phyloP scores from a whole-genome alignment of 2,113 vertebrate species.

The Triplophysa tibetana region DNA sequence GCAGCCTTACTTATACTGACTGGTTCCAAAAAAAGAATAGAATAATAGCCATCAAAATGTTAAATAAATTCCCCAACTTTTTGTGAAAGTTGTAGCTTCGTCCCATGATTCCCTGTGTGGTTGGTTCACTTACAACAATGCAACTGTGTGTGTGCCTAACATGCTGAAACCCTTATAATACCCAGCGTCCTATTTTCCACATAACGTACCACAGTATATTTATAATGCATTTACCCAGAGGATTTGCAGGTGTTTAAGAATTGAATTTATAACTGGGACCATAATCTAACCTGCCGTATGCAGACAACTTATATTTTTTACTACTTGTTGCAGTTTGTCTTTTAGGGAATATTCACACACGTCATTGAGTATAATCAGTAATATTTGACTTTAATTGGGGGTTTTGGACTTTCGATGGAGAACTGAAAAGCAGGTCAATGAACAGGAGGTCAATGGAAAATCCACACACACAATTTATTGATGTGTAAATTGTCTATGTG shows the following conservation, averaged over 20 bases:
- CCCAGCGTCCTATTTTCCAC: background rate
- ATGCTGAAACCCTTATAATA: slow-evolving; percentile 24
- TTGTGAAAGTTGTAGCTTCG: background rate
- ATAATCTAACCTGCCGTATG: background rate
- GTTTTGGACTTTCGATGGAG: background rate
- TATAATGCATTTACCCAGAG: background rate
- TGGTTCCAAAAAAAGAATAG: background rate
- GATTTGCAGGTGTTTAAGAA: too few relatives aligned
- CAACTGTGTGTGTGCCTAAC: background rate
- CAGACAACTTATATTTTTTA: background rate
- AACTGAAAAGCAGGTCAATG: background rate
- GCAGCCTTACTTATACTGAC: background rate
- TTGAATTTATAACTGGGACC: too few relatives aligned
- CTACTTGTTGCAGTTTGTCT: background rate
- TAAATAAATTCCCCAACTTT: too few relatives aligned
- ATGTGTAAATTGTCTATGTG: too few relatives aligned
- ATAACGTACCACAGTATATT: background rate
- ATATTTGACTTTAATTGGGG: background rate
- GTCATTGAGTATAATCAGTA: background rate
- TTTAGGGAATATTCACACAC: background rate
- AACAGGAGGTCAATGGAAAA: too few relatives aligned
- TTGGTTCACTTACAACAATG: slow-evolving; percentile 2
- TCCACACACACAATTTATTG: background rate
- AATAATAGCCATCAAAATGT: too few relatives aligned
- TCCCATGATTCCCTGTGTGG: slow-evolving; percentile 18